Conservation (phyloP, 2,113 vertebrate species). For the Zonotrichia leucophrys region DNA sequence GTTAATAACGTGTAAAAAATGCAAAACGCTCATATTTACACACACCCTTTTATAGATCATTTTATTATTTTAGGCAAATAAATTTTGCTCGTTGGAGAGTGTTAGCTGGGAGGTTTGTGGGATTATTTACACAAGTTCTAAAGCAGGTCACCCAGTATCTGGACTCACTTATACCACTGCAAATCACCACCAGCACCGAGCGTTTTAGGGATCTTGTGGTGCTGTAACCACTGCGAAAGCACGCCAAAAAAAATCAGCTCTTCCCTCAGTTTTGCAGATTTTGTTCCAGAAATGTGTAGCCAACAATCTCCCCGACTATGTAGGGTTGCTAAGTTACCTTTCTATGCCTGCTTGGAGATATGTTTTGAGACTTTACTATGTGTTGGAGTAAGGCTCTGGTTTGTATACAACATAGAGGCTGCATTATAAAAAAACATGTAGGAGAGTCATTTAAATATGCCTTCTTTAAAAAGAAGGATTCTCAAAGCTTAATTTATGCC, state of each 20-base stretch:
- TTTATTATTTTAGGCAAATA: neutral
- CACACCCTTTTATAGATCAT: neutral
- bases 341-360: constrained; percentile 65
- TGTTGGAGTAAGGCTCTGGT: constrained; percentile 74
- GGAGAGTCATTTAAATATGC: constrained; percentile 56
- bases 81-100: neutral
- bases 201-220: neutral
- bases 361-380: constrained; percentile 74
- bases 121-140: neutral
- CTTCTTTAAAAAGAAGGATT: constrained; percentile 53
- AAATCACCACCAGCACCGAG: neutral
- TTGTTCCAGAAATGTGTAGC: constrained; percentile 52
- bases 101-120: neutral
- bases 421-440: constrained; percentile 59
- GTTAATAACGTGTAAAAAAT: neutral
- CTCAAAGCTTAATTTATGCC: constrained; percentile 43
- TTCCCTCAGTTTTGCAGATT: constrained; percentile 33
- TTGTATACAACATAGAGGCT: constrained; percentile 71
- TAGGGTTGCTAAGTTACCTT: constrained; percentile 72
- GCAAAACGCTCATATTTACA: neutral
- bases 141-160: neutral
- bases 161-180: neutral
- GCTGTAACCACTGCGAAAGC: neutral
- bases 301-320: constrained; percentile 46
- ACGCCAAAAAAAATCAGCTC: neutral